phyloP scores from a whole-genome alignment of 2,888 invertebrate species.

The Rhopalosiphum nymphaeae region DNA sequence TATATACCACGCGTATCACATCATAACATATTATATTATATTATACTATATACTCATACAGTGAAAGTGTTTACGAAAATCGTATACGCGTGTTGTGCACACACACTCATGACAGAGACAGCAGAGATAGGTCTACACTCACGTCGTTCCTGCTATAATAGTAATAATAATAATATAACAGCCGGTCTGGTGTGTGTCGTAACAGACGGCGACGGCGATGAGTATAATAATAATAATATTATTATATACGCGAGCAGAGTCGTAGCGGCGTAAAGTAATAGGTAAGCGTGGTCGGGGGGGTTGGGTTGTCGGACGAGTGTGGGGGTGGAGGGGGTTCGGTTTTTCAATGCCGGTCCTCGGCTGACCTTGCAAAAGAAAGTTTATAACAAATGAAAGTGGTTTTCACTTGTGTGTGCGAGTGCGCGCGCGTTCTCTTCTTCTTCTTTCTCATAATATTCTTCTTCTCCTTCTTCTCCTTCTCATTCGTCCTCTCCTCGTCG shows the following conservation, averaged over 20 bases:
- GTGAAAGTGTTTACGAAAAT: conserved; percentile 50
- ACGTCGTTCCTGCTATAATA: not conserved
- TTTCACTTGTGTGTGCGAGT: conserved; percentile 64
- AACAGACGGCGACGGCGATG: conserved; percentile 14
- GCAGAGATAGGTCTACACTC: not conserved
- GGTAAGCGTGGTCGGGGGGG: not conserved
- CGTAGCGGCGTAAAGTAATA: not conserved
- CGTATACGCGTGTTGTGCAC: not conserved
- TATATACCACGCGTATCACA: not conserved
- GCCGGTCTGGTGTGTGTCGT: conserved; percentile 44
- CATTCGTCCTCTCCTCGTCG: not conserved
- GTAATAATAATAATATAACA: not conserved
- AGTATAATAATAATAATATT: conserved; percentile 1
- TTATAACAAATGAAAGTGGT: conserved; percentile 66
- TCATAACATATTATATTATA: not conserved
- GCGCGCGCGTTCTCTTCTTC: conserved; percentile 49
- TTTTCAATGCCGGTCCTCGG: conserved; percentile 64
- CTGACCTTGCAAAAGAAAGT: conserved; percentile 67
- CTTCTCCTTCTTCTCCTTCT: not conserved
- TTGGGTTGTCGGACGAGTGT: not conserved
- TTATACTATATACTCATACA: not conserved
- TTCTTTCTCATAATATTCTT: not conserved
- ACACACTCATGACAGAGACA: not conserved
- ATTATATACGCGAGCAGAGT: not conserved
- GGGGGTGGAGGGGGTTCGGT: not conserved